Base-by-base conservation (phyloP, 2,888 invertebrate genomes). In the Plemyria rubiginata region DNA sequence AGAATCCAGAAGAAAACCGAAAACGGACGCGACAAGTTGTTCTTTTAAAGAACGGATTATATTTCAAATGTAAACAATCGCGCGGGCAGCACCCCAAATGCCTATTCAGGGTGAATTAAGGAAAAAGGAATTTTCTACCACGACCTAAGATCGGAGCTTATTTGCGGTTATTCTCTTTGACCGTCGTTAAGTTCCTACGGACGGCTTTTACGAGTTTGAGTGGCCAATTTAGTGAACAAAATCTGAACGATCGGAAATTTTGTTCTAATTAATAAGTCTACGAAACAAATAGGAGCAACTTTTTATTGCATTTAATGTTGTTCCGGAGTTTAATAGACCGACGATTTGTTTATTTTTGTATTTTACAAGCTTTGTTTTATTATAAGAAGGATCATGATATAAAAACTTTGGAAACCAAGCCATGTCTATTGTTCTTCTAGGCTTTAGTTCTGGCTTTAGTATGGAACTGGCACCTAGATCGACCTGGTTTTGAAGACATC, bases 141-240 rank as follows among this genome's bases (percentile, higher is more conserved):
- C 82, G 81, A 81, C 84, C 84, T 85, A 84, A 88, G 87, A 92
- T 91, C 87, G 89, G 86, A 84, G 89, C 90, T 92, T 92, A 90
- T 92, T 92, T 92, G 92, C 88, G 92, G 92, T 92, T 91, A 92
- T 91, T 88, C 92, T 88, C 91, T 92, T 92, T 92, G 92, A 92
- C 92, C 92, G 92, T 90, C 92, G 90, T 92, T 91, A 91, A 89
- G 89, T 87, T 92, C 86, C 89, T 86, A 86, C 82, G 81, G 88
- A 88, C 85, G 86, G 88, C 88, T 88, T 90, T 90, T 88, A 90
- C 87, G 88, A 89, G 88, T 91, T 92, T 81, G 87, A 92, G 92
- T 88, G 89, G 91, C 90, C 92, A 91, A 92, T 92, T 91, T 90
- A 85, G 81, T 85, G 86, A 87, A 87, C 86, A 82, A 88, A 92